Evolutionary conservation across 2,797 vertebrate genomes (phyloP), one percentile per base, ranked within the genome.

Genomic region (Acanthis flammea): DNA sequence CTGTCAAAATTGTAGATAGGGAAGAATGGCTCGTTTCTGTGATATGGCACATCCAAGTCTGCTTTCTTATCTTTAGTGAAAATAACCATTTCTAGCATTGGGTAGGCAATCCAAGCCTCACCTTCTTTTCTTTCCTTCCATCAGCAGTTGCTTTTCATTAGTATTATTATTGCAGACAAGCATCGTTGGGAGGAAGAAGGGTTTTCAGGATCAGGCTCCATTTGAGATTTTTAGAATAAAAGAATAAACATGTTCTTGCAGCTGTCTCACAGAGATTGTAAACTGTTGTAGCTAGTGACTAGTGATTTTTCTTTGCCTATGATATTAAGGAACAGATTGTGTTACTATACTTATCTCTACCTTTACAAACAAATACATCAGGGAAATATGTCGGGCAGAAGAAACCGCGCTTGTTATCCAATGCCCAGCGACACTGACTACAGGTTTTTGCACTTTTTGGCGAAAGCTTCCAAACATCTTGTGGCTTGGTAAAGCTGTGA

Each of bases 401-500:
- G 94, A 96, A 97, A 72, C 57, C 70, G 25, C 10, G 27, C 95
- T 96, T 82, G 92, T 83, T 97, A 88, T 94, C 93, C 65, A 94
- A 96, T 80, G 96, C 92, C 95, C 90, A 95, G 92, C 96, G 96
- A 88, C 92, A 61, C 94, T 85, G 95, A 91, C 97, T 96, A 83
- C 85, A 97, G 97, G 95, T 93, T 98, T 97, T 94, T 94, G 66
- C 94, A 88, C 86, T 94, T 97, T 94, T 94, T 96, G 97, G 94
- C 95, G 92, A 95, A 94, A 92, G 57, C 86, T 39, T 91, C 88
- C 83, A 97, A 97, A 92, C 92, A 94, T 87, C 93, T 68, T 91
- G 93, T 83, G 86, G 77, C 63, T 88, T 92, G 91, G 90, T 96
- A 94, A 94, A 94, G 94, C 94, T 90, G 41, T 0, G 39, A 72